Conservation (phyloP, 1,140 invertebrate genomes). For the Melipona quadrifasciata region DNA sequence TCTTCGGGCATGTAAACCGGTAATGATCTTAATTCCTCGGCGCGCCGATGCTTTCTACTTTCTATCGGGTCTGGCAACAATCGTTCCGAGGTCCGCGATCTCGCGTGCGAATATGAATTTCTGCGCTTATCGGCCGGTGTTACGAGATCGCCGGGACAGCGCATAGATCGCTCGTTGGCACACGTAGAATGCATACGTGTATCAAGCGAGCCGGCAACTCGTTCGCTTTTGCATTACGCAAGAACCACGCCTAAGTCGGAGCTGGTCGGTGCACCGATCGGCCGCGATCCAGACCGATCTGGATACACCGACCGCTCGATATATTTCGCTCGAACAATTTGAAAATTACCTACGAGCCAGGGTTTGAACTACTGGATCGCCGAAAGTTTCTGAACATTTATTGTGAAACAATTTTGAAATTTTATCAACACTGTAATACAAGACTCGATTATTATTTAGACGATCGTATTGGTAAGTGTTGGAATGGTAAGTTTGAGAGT, state of each 20-base stretch:
- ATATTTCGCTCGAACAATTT: not conserved
- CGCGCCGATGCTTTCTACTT: conserved; percentile 58
- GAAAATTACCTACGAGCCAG: not conserved
- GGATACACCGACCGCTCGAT: not conserved
- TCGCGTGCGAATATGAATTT: conserved; percentile 61
- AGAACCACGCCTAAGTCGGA: conserved; percentile 80
- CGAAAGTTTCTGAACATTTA: not conserved
- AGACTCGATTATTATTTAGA: too few relatives aligned
- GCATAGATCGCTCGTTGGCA: conserved; percentile 32
- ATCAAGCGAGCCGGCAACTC: conserved; percentile 70
- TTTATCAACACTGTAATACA: too few relatives aligned
- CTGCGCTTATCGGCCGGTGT: conserved; percentile 35
- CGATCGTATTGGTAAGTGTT: too few relatives aligned
- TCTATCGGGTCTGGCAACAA: conserved; percentile 42
- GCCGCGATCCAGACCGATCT: conserved; percentile 24
- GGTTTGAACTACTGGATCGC: not conserved
- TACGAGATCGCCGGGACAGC: conserved; percentile 36
- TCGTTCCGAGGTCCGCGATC: conserved; percentile 30
- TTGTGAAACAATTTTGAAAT: too few relatives aligned
- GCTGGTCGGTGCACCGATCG: conserved; percentile 61
- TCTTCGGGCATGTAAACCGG: too few relatives aligned
- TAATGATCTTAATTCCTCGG: not conserved
- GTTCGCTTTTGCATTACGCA: conserved; percentile 79
- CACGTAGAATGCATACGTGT: conserved; percentile 52
- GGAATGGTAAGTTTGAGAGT: too few relatives aligned